Base-by-base conservation (phyloP, 2,113 vertebrate species). In the Menura novaehollandiae region DNA sequence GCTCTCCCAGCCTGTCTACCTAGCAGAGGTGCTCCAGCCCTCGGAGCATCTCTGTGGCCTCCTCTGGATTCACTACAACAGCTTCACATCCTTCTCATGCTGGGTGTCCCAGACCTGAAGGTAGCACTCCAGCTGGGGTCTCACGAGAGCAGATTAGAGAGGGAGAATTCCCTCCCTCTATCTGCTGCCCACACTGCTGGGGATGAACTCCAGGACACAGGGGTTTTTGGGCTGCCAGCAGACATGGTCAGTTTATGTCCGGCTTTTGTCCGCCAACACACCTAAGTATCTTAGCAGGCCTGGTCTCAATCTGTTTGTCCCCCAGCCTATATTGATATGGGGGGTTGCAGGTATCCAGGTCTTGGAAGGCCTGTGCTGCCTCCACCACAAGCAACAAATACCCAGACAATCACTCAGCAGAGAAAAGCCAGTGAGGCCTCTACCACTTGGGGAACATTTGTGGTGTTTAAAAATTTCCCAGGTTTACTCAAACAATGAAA, bases 401-500 rank as follows among this genome's bases (percentile, higher is more conserved):
- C 17, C 19, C 77, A 81, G 56, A 13, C 41, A 51, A 35, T 63
- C 60, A 14, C 35, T 67, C 59, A 64, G 52, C 67, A 91, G n/a
- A 78, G 46, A 84, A 35, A 55, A 15, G 2, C 8, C n/a, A 37
- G 26, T 2, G 53, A 85, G 39, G 53, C 51, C 47, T 58, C 73
- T 85, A 80, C 53, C 44, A 78, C 44, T 44, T 7, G 39, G 88
- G 97, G 92, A 97, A 97, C 91, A 79, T 95, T 78, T 73, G 95
- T 91, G 71, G 49, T 43, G 77, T 55, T 89, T 43, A 91, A 98
- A 94, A 98, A 97, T 97, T 98, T 95, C 96, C 96, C 94, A 95
- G 33, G 86, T 94, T 98, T 97, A 98, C 95, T 98, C 97, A 98
- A 95, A 96, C 80, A 89, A 91, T 10, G 93, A 96, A 95, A 96